Conservation (phyloP, 2,113 vertebrate genomes). For the Phrynosoma platyrhinos region DNA sequence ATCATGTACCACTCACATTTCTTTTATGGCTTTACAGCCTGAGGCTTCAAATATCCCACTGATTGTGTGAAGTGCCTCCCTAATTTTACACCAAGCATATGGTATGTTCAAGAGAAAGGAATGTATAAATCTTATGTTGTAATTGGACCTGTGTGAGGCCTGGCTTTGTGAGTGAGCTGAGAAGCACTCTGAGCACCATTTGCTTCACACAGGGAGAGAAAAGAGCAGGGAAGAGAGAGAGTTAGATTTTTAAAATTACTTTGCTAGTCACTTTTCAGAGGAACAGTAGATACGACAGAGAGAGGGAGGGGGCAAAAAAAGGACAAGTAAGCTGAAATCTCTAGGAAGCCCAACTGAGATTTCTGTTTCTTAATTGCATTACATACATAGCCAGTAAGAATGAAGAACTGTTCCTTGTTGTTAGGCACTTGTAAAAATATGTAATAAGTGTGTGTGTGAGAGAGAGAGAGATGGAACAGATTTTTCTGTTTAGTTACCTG, state of each 20-base stretch:
- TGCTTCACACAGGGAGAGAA: not conserved
- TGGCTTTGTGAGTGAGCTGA: not conserved
- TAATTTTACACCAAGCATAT: constrained; percentile 6
- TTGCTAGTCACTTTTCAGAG: constrained; percentile 18
- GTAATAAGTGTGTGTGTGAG: constrained; percentile 68
- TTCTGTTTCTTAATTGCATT: constrained; percentile 46
- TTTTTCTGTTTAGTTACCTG: constrained; percentile 37
- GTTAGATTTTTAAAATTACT: constrained; percentile 27
- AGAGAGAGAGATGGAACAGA: constrained; percentile 13
- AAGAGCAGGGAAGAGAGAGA: not conserved
- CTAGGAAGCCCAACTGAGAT: constrained; percentile 27
- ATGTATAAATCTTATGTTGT: constrained; percentile 37
- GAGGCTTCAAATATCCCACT: constrained; percentile 3
- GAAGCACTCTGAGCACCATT: constrained; percentile 29
- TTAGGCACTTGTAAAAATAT: constrained; percentile 73
- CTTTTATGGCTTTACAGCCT: not conserved
- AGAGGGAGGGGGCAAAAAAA: constrained; percentile 18
- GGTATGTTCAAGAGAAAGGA: constrained; percentile 35
- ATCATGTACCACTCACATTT: not conserved
- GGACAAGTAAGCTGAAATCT: constrained; percentile 9
- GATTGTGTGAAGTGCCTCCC: constrained; percentile 10
- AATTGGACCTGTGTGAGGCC: constrained; percentile 42
- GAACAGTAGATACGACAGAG: not conserved
- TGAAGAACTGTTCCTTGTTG: constrained; percentile 62
- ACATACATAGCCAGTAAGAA: constrained; percentile 53